phyloP scores from a whole-genome alignment of 2,797 vertebrate genomes.

The Sebastes trivittatus region DNA sequence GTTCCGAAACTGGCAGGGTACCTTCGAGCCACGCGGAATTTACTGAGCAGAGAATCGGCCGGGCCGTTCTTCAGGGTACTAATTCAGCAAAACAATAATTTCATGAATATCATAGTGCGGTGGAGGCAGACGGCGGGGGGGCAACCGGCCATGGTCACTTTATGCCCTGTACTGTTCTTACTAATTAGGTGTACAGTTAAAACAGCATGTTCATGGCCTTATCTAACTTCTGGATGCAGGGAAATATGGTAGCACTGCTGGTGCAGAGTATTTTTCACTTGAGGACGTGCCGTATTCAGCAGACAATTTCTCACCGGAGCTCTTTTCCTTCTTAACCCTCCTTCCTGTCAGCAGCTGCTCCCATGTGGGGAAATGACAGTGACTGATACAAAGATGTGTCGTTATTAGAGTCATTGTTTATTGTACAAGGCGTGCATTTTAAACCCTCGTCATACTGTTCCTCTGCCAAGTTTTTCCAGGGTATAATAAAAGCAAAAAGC shows the following conservation, averaged over 20 bases:
- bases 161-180: not conserved
- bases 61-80: conserved; percentile 38
- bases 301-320: conserved; percentile 3
- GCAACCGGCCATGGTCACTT: not conserved
- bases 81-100: conserved; percentile 63
- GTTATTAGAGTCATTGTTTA: conserved; percentile 45
- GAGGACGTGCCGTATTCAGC: conserved; percentile 11
- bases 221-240: not conserved
- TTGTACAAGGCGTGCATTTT: conserved; percentile 19
- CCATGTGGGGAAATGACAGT: conserved; percentile 37
- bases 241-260: not conserved
- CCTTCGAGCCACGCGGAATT: conserved; percentile 50
- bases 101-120: conserved; percentile 48
- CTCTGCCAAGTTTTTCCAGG: conserved; percentile 47
- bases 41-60: conserved; percentile 46
- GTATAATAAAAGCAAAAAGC: conserved; percentile 44
- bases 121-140: not conserved
- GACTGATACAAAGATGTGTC: conserved; percentile 21
- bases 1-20: conserved; percentile 58
- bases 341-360: conserved; percentile 41
- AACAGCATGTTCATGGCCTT: not conserved
- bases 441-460: conserved; percentile 34
- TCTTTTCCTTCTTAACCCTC: not conserved
- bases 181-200: conserved; percentile 15
- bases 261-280: not conserved